Base-by-base conservation (phyloP, 2,797 vertebrate species). In the Hoplostethus mediterraneus region DNA sequence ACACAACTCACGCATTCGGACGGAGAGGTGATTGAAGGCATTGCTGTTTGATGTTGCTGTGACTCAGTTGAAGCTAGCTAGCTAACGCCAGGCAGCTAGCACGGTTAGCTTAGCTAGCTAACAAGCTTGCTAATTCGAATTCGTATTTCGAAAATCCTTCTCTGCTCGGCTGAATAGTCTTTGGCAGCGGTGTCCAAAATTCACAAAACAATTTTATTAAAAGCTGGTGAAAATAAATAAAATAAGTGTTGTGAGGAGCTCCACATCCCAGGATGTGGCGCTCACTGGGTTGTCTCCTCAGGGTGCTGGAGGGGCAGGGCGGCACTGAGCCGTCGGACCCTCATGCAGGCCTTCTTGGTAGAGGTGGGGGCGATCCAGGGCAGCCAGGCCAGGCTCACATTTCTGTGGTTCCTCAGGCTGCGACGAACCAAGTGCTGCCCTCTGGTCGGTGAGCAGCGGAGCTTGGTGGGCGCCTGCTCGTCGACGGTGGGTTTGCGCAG, bases 391-490 rank as follows among this genome's bases (percentile, higher is more conserved):
- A 95, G 86, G 12, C 21, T 21, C 0, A 51, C 0, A 4, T n/a
- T 77, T 54, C 55, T 76, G 51, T 80, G 85, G 89, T 88, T 92
- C 76, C 93, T 88, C 71, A 91, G 77, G 51, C 92, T 93, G 51
- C 92, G 83, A 2, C 94, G 87, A 0, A 93, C 93, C 0, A 90
- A 90, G 30, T 80, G 69, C 82, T 82, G 87, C 63, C 86, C 76
- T 68, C 76, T 87, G 33, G 62, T 21, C 21, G 21, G 21, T 21
- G 21, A 21, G 21, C 21, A 21, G 21, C 95, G 96, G 73, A 97
- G 93, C 78, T 95, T 96, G 79, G 95, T 96, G 54, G 96, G 95
- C 89, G 95, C 92, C 73, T 97, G 96, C 71, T 96, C 95, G 25
- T 36, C 36, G 10, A 11, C 81, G 0, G 94, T 87, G 0, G 94